These are phyloP conservation scores for Plectrocnemia conspersa DNA, from an alignment of 1,140 invertebrate species.

Conservation along the genomic window DNA sequence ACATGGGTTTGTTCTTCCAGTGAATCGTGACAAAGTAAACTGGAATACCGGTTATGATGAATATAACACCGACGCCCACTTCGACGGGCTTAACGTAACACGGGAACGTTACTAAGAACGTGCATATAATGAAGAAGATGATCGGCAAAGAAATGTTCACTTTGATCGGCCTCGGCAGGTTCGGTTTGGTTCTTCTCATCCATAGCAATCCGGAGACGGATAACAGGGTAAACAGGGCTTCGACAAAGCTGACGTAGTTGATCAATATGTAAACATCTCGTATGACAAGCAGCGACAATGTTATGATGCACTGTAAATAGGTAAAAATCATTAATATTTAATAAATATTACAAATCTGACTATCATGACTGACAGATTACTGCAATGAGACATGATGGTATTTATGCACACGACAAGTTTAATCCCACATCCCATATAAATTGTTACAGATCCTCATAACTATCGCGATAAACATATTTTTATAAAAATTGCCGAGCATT, in stretches of 20 bases:
- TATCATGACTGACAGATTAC: neutral
- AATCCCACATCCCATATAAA: too few species aligned
- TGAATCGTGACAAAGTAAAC: conserved; percentile 82
- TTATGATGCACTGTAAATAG: conserved; percentile 69
- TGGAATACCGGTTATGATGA: conserved; percentile 77
- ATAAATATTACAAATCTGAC: conserved; percentile 8
- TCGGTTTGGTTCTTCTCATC: conserved; percentile 73
- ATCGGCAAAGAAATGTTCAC: conserved; percentile 74
- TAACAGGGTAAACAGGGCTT: conserved; percentile 86
- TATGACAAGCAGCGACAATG: conserved; percentile 74
- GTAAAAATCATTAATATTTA: conserved; percentile 32
- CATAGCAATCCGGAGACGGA: conserved; percentile 84
- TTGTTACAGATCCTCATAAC: too few species aligned
- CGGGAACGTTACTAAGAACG: conserved; percentile 80
- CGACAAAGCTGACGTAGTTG: conserved; percentile 90
- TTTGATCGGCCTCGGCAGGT: conserved; percentile 71
- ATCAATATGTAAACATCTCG: conserved; percentile 87
- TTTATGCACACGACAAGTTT: too few species aligned
- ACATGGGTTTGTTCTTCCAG: conserved; percentile 71
- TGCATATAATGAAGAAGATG: conserved; percentile 77
- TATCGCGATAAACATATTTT: too few species aligned
- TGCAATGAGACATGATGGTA: too few species aligned
- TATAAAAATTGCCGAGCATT: too few species aligned
- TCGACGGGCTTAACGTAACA: conserved; percentile 69
- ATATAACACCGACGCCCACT: conserved; percentile 75